These are phyloP conservation scores for Sphinx pinastri DNA, from an alignment of 2,888 invertebrate species.

Conservation along the genomic window DNA sequence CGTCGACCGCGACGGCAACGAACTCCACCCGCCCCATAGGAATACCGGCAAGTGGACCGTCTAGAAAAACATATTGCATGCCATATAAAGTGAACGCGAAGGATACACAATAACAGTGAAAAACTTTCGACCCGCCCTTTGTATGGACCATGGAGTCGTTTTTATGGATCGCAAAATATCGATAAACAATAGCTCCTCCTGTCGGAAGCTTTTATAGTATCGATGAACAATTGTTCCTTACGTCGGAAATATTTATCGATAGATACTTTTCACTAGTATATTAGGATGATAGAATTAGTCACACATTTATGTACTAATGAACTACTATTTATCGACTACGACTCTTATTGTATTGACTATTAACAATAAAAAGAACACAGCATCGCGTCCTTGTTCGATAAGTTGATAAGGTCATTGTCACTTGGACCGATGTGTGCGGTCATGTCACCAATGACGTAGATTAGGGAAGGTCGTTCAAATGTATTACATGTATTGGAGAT, in stretches of 20 bases:
- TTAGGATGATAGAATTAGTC: too few species aligned
- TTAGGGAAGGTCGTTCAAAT: neutral
- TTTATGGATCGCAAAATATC: neutral
- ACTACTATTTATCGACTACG: neutral
- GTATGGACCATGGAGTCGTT: neutral
- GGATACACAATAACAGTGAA: conserved; percentile 4
- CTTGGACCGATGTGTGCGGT: conserved; percentile 33
- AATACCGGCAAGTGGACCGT: conserved; percentile 19
- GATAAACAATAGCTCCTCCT: neutral
- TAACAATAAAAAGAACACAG: neutral
- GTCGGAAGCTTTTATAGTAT: neutral
- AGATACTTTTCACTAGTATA: too few species aligned
- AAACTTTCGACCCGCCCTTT: neutral
- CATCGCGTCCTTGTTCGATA: conserved; percentile 31
- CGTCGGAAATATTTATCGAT: too few species aligned
- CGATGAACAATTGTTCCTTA: neutral
- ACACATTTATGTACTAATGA: too few species aligned
- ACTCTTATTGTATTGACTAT: neutral
- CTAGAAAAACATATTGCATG: conserved; percentile 8
- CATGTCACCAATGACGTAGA: conserved; percentile 36
- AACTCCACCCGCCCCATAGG: conserved; percentile 47
- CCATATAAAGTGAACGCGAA: conserved; percentile 17
- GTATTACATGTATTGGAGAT: neutral
- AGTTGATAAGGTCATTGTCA: conserved; percentile 39
- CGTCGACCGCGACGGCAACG: conserved; percentile 70